Percentiles rank a stretch among this genome's conserved stretches.
phyloP scores from a whole-genome alignment of 2,888 invertebrate species.

The Ichneumoninae sp. region DNA sequence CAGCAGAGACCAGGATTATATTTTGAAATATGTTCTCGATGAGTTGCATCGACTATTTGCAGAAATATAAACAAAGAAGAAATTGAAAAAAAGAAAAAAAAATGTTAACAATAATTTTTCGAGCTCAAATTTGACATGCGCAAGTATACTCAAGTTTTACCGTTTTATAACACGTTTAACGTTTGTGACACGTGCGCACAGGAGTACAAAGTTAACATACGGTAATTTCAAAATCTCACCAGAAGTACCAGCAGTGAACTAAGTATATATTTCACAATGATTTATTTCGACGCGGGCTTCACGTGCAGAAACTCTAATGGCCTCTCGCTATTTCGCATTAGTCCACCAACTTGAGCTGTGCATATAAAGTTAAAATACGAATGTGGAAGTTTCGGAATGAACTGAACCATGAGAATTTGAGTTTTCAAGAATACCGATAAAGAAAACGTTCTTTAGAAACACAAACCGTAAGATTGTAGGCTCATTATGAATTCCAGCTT shows the following conservation, averaged over 20 bases:
- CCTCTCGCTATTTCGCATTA: conserved; percentile 11
- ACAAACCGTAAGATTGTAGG: not conserved
- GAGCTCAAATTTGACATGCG: not conserved
- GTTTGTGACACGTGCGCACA: not conserved
- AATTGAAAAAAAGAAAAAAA: not conserved
- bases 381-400: not conserved
- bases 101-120: not conserved
- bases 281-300: conserved; percentile 48
- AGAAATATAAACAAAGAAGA: not conserved
- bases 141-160: not conserved
- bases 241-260: conserved; percentile 16
- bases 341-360: not conserved
- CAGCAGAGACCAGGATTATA: not conserved
- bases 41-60: not conserved
- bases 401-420: not conserved
- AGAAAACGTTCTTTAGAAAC: not conserved
- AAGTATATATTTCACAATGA: conserved; percentile 38
- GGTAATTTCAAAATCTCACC: conserved; percentile 31
- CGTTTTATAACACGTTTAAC: not conserved
- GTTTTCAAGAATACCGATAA: not conserved
- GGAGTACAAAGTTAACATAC: conserved; percentile 12
- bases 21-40: not conserved
- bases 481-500: conserved; percentile 10
- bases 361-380: not conserved
- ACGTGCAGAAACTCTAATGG: conserved; percentile 44